Evolutionary conservation across 2,888 invertebrate species (phyloP).

Genomic region (Biston betularia): DNA sequence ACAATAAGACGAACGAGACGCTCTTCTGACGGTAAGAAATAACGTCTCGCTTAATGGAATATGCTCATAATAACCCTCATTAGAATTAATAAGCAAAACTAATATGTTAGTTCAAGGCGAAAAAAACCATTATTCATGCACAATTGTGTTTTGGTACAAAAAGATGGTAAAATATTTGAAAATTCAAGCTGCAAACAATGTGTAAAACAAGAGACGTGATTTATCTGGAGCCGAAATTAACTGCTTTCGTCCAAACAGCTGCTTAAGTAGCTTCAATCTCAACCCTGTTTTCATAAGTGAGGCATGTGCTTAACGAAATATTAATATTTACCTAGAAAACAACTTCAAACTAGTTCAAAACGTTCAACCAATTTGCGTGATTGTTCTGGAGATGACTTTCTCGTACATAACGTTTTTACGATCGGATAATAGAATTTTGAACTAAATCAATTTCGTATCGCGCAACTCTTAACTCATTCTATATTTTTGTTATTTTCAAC

Average conservation of each 20-base stretch:
- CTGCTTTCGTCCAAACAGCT: neutral
- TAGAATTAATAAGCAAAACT: constrained; percentile 12
- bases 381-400: too few relatives aligned
- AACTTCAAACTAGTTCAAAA: too few relatives aligned
- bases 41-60: neutral
- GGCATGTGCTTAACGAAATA: too few relatives aligned
- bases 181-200: constrained; percentile 24
- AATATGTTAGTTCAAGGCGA: constrained; percentile 16
- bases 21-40: too few relatives aligned
- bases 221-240: neutral
- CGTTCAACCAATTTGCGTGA: too few relatives aligned
- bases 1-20: neutral
- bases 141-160: neutral
- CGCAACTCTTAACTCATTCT: too few relatives aligned
- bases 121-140: constrained; percentile 8
- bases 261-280: neutral
- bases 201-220: neutral
- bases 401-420: too few relatives aligned
- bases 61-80: neutral
- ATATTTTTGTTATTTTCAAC: too few relatives aligned
- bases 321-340: too few relatives aligned
- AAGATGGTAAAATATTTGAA: neutral
- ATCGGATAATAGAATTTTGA: too few relatives aligned
- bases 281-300: neutral
- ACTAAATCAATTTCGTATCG: too few relatives aligned